These are phyloP conservation scores for Philereme transversata DNA, from an alignment of 2,888 invertebrate genomes.

Conservation along the genomic window DNA sequence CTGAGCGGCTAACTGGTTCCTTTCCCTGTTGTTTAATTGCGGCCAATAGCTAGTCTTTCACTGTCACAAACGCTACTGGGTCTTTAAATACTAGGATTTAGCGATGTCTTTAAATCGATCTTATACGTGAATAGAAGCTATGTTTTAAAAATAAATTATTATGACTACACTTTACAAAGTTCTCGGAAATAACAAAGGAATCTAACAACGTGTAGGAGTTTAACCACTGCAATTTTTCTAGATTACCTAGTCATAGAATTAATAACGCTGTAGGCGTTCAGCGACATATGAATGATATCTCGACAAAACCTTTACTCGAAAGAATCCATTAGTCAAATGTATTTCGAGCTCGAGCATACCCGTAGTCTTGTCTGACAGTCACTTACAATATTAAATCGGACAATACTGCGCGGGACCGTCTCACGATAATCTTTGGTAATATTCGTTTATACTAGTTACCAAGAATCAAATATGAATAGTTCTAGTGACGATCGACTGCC, in stretches of 20 bases:
- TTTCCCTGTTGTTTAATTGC: too few species aligned
- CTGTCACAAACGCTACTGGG: too few species aligned
- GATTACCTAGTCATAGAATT: slow-evolving; percentile 19
- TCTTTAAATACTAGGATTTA: too few species aligned
- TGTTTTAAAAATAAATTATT: not conserved
- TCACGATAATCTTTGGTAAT: slow-evolving; percentile 72
- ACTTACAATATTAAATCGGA: slow-evolving; percentile 74
- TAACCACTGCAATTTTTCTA: slow-evolving; percentile 15
- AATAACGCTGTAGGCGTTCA: slow-evolving; percentile 22
- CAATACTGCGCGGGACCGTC: slow-evolving; percentile 58
- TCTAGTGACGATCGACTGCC: slow-evolving; percentile 25
- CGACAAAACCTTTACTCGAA: slow-evolving; percentile 22
- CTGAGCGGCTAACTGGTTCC: too few species aligned
- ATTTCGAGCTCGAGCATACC: slow-evolving; percentile 55
- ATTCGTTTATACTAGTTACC: slow-evolving; percentile 66
- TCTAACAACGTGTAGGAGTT: slow-evolving; percentile 14
- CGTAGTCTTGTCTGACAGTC: slow-evolving; percentile 54
- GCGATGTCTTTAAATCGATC: too few species aligned
- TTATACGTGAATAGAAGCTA: not conserved
- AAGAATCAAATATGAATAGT: slow-evolving; percentile 53
- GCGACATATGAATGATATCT: slow-evolving; percentile 24
- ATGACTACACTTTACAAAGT: slow-evolving; percentile 1
- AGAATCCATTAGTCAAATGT: slow-evolving; percentile 24
- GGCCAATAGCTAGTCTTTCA: too few species aligned
- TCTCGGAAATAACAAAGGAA: slow-evolving; percentile 4